Percentiles rank a stretch among this genome's conserved stretches.
Evolutionary conservation across 2,888 invertebrate species (phyloP).

Genomic region (Microctonus brassicae): DNA sequence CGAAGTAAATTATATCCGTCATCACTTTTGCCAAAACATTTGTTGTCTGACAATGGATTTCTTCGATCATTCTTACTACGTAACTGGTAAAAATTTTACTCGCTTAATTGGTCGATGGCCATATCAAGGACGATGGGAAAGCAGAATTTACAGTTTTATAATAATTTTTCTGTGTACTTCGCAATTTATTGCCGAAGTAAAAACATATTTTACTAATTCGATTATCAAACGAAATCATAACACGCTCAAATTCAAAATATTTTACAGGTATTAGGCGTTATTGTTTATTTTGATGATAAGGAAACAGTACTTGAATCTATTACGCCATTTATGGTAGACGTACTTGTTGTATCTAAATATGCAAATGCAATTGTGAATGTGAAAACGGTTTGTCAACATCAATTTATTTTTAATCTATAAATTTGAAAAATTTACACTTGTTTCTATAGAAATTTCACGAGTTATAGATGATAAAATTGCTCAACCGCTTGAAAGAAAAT

Average conservation of each 20-base stretch:
- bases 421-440: no score
- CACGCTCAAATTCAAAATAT: neutral
- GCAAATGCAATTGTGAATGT: neutral
- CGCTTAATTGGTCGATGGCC: neutral
- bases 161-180: neutral
- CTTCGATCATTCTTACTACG: conserved; percentile 10
- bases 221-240: neutral
- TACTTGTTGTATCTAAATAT: neutral
- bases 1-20: no score
- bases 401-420: no score
- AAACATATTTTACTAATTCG: neutral
- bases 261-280: neutral
- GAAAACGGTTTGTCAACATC: no score
- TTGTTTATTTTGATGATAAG: conserved; percentile 1
- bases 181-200: conserved; percentile 19
- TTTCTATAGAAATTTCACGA: no score
- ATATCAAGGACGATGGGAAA: conserved; percentile 19
- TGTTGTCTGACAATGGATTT: neutral
- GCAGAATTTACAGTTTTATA: neutral
- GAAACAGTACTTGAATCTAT: conserved; percentile 19
- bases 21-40: neutral
- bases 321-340: conserved; percentile 1
- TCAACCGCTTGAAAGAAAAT: no score
- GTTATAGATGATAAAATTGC: no score
- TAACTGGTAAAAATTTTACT: neutral